A percentile compares a stretch with the other conserved stretches of the same genome.
Evolutionary conservation across 2,888 invertebrate species (phyloP).

Genomic region (Hydroisotoma schaefferi): DNA sequence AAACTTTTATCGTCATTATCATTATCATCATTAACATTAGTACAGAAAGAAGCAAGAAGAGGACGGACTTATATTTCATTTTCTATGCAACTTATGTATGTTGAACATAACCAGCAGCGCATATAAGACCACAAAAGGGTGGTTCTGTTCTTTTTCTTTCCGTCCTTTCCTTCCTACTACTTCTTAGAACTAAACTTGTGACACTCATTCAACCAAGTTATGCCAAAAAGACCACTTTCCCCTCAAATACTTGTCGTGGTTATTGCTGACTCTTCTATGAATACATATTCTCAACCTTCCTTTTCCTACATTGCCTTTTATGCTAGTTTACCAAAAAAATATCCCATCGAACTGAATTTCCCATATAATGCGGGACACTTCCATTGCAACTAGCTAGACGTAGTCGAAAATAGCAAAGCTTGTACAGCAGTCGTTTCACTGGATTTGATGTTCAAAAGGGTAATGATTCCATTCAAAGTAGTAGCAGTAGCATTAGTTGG

Average conservation of each 20-base stretch:
- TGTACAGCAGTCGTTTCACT: too few relatives aligned
- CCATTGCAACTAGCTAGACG: too few relatives aligned
- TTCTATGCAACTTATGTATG: background rate
- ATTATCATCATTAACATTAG: slow-evolving; percentile 4
- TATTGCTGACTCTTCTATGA: too few relatives aligned
- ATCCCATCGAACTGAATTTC: too few relatives aligned
- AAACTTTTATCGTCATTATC: background rate
- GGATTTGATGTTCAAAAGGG: too few relatives aligned
- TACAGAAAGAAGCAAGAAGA: background rate
- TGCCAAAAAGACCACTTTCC: background rate
- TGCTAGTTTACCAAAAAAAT: too few relatives aligned
- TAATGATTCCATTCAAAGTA: too few relatives aligned
- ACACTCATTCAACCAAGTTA: background rate
- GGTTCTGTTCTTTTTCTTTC: background rate
- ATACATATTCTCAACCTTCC: too few relatives aligned
- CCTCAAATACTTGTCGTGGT: background rate
- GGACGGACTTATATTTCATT: background rate
- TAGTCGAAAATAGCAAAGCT: too few relatives aligned
- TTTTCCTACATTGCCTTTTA: too few relatives aligned
- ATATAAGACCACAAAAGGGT: background rate
- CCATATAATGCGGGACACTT: too few relatives aligned
- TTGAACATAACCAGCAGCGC: background rate
- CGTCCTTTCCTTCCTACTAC: background rate
- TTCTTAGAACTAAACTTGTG: background rate
- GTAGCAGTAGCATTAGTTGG: too few relatives aligned